Evolutionary conservation across 2,113 vertebrate species (phyloP), one percentile per base, ranked within the genome.

Genomic region (Percina caprodes): DNA sequence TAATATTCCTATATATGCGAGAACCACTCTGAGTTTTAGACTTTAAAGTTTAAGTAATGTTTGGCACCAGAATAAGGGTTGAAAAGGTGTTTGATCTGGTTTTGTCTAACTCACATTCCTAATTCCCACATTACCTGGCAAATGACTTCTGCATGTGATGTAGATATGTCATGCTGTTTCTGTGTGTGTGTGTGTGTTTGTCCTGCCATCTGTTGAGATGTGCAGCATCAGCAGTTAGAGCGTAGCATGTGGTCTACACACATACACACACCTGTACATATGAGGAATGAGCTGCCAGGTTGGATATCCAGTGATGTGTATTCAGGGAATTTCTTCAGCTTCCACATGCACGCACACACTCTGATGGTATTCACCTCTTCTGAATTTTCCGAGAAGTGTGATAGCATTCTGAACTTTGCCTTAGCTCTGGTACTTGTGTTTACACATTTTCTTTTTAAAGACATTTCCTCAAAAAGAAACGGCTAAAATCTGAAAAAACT

Each of bases 141-240:
- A 39, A 60, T 55, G 48, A 62, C 42, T 39, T 56, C 48, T 67
- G 42, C 55, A 63, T 54, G 45, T 48, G 30, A 78, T 60, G 35
- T 49, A 24, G 49, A 72, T 52, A 24, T 0, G 0, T 9, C 70
- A 63, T 60, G n/a, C 23, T 75, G 69, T 61, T 6, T 61, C 3
- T 62, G 18, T 62, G 4, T 21, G 16, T 62, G 35, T 62, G 8
- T 61, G 35, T 59, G 15, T 45, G 74, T 33, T 63, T 55, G 0
- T 33, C 55, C 26, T 73, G 66, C 82, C 85, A 85, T 83, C 79
- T 87, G 85, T 52, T 79, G 24, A 69, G 63, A 79, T 69, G 70
- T 82, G 78, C 74, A 74, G 66, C 55, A 79, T 84, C 87, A 84
- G 84, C 74, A 69, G 56, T 84, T 72, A 71, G 33, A 69, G 21